Evolutionary conservation across 2,888 invertebrate genomes (phyloP).

Genomic region (Loripinus fragilis): DNA sequence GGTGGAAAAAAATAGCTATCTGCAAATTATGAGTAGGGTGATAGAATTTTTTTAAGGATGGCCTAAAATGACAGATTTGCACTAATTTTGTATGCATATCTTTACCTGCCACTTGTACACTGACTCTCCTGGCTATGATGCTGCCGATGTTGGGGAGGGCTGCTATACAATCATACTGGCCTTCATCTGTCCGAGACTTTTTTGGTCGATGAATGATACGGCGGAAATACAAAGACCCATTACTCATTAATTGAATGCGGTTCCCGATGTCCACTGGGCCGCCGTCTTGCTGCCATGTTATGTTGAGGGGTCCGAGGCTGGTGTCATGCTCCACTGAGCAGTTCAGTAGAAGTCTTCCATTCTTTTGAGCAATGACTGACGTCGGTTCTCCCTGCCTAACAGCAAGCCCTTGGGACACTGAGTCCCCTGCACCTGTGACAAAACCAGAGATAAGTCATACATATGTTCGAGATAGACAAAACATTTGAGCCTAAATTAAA

Average conservation of each 20-base stretch:
- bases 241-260: slow-evolving; percentile 58
- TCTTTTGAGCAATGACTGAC: slow-evolving; percentile 65
- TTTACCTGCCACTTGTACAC: slow-evolving; percentile 56
- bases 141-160: slow-evolving; percentile 45
- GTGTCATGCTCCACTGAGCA: slow-evolving; percentile 61
- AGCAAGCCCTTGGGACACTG: slow-evolving; percentile 44
- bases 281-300: slow-evolving; percentile 63
- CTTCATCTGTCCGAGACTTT: slow-evolving; percentile 59
- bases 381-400: slow-evolving; percentile 45
- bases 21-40: too few relatives aligned
- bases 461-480: too few relatives aligned
- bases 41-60: too few relatives aligned
- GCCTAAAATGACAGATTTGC: too few relatives aligned
- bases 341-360: slow-evolving; percentile 62
- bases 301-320: slow-evolving; percentile 42
- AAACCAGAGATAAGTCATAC: neutral
- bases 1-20: too few relatives aligned
- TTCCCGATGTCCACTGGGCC: slow-evolving; percentile 49
- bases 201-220: slow-evolving; percentile 61
- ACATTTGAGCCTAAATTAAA: too few relatives aligned
- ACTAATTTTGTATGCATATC: too few relatives aligned
- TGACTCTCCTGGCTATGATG: slow-evolving; percentile 51
- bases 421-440: slow-evolving; percentile 55
- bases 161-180: slow-evolving; percentile 55
- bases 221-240: slow-evolving; percentile 66